Percentiles rank a stretch among this genome's conserved stretches.
These are phyloP conservation scores for Leucoraja erinaceus DNA, from an alignment of 2,113 vertebrate species.

Conservation along the genomic window DNA sequence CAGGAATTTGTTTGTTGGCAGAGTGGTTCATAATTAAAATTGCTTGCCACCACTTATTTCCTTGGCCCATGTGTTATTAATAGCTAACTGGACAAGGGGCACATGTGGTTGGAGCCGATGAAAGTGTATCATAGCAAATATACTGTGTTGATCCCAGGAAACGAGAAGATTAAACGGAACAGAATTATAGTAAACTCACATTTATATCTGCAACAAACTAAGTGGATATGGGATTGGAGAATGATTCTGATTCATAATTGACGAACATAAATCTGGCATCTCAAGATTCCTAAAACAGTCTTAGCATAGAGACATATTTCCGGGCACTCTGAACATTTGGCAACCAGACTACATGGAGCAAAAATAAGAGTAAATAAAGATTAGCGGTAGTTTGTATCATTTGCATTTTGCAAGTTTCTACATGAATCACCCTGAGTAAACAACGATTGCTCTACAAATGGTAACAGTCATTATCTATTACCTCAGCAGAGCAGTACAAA, in stretches of 20 bases:
- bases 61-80: neutral
- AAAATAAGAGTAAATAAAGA: neutral
- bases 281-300: neutral
- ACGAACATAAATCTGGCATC: neutral
- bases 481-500: constrained; percentile 25
- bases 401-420: constrained; percentile 21
- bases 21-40: neutral
- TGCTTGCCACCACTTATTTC: neutral
- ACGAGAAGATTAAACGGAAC: neutral
- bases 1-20: neutral
- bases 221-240: neutral
- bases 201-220: too few species aligned
- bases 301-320: neutral
- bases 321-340: constrained; percentile 15
- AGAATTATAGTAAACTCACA: neutral
- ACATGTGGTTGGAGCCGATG: neutral
- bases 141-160: neutral
- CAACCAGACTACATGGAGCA: neutral
- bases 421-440: neutral
- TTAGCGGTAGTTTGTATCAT: neutral
- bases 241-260: neutral
- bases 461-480: constrained; percentile 15
- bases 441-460: constrained; percentile 6
- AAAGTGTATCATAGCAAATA: neutral
- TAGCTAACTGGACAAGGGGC: neutral